Evolutionary conservation across 2,113 vertebrate genomes (phyloP), one percentile per base, ranked within the genome.

Genomic region (Megaceryle maxima): DNA sequence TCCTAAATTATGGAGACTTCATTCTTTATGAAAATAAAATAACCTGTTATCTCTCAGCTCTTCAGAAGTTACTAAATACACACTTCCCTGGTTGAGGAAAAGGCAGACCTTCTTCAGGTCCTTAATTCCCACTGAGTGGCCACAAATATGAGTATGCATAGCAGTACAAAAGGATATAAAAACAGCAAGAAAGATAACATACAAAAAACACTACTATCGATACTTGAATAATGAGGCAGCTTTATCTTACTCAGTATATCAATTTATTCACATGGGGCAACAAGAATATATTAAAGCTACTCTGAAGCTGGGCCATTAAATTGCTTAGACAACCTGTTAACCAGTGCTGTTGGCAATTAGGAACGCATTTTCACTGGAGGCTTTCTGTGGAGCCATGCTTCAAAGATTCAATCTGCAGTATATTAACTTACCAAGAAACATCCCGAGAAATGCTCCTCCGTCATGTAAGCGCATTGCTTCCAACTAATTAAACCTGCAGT

Each of bases 171-270:
- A 92, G 50, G 37, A 85, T 63, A 83, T 69, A 69, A 91, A 93
- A 94, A 63, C 0, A 94, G 72, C 67, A 73, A 57, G 67, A 92
- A 33, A 94, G 63, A 66, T 78, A 95, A 85, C 72, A 88, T 19
- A 35, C 13, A 83, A 94, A 80, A 91, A 24, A 7, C 2, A 4
- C 35, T 75, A 84, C 57, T 96, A 92, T 81, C 95, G 91, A 69
- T 94, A 97, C 85, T 66, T 96, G 86, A 93, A 93, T 88, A 96
- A 96, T 31, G 37, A 93, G 46, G 81, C 24, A 89, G 39, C 46
- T 95, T 97, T 94, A 95, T 91, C 90, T 95, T 88, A 87, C 96
- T 87, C 76, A 67, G 60, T 78, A 10, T 50, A 97, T 95, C 88
- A 91, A 90, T 78, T 96, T 90, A 96, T 85, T 96, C 92, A 93